Percentiles rank a stretch among this genome's conserved stretches.
phyloP scores from a whole-genome alignment of 2,113 vertebrate genomes.

The Rhodinocichla rosea region DNA sequence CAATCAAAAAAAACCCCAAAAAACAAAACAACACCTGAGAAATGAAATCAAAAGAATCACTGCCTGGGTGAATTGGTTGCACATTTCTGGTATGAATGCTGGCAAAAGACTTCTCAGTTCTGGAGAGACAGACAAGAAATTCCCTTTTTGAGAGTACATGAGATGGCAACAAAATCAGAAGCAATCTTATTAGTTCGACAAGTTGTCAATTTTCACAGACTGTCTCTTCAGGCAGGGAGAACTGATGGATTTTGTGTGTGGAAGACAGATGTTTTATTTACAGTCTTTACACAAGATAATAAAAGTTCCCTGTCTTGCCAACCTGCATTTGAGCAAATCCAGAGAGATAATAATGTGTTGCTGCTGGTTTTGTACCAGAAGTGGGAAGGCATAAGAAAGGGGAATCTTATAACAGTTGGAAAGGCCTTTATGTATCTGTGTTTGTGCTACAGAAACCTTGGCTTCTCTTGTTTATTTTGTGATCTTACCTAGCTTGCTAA shows the following conservation, averaged over 20 bases:
- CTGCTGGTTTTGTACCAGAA: not conserved
- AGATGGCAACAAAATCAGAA: not conserved
- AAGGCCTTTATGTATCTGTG: not conserved
- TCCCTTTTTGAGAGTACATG: not conserved
- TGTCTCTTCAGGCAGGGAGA: not conserved
- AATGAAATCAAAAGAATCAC: not conserved
- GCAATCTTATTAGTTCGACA: not conserved
- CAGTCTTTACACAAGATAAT: not conserved
- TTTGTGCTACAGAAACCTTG: not conserved
- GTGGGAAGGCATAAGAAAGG: not conserved
- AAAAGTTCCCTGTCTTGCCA: not conserved
- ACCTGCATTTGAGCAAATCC: not conserved
- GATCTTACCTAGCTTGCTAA: not conserved
- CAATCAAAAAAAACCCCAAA: no score
- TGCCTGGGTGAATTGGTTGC: not conserved
- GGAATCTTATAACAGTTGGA: not conserved
- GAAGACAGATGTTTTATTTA: slow-evolving; percentile 44
- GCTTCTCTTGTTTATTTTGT: not conserved
- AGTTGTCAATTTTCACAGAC: slow-evolving; percentile 22
- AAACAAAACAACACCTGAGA: not conserved
- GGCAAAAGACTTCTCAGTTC: not conserved
- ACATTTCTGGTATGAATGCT: not conserved
- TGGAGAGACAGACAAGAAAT: not conserved
- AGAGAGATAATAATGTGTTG: not conserved
- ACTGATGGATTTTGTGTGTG: not conserved